phyloP scores from a whole-genome alignment of 2,888 invertebrate genomes.

The Erebia palarica region DNA sequence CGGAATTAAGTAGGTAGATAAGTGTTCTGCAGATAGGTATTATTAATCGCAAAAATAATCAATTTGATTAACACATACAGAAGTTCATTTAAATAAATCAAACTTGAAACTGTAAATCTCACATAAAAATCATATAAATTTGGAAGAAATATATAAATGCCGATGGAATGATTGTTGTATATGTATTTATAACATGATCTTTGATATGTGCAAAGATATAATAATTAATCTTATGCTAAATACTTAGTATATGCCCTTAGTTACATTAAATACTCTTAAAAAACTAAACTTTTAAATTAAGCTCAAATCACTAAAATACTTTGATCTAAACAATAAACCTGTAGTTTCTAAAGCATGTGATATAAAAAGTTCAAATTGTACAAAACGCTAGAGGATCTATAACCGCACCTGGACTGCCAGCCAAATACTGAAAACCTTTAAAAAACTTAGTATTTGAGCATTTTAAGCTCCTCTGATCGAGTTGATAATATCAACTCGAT shows the following conservation, averaged over 20 bases:
- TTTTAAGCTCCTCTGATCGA: neutral
- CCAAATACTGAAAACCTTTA: neutral
- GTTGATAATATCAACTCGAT: neutral
- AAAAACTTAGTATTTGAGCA: neutral
- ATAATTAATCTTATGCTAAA: slow-evolving; percentile 35
- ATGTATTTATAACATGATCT: slow-evolving; percentile 21
- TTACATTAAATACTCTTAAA: slow-evolving; percentile 41
- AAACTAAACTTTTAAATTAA: slow-evolving; percentile 42
- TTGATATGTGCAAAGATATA: slow-evolving; percentile 39
- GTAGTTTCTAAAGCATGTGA: slow-evolving; percentile 25
- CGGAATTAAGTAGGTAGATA: neutral
- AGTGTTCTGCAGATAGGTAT: too few relatives aligned
- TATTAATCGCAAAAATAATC: too few relatives aligned
- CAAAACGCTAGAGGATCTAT: neutral
- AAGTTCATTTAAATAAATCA: slow-evolving; percentile 4
- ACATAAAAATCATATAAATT: slow-evolving; percentile 5
- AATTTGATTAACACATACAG: neutral
- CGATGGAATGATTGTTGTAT: slow-evolving; percentile 12
- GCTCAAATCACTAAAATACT: slow-evolving; percentile 43
- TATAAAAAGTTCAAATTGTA: slow-evolving; percentile 5
- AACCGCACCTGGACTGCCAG: neutral
- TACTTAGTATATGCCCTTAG: slow-evolving; percentile 40
- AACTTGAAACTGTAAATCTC: neutral
- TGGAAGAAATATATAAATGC: slow-evolving; percentile 12
- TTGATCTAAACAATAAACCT: slow-evolving; percentile 38